A percentile compares a stretch with the other conserved stretches of the same genome.
Evolutionary conservation across 2,797 vertebrate species (phyloP).

Genomic region (Sternarchorhynchus goeldii): DNA sequence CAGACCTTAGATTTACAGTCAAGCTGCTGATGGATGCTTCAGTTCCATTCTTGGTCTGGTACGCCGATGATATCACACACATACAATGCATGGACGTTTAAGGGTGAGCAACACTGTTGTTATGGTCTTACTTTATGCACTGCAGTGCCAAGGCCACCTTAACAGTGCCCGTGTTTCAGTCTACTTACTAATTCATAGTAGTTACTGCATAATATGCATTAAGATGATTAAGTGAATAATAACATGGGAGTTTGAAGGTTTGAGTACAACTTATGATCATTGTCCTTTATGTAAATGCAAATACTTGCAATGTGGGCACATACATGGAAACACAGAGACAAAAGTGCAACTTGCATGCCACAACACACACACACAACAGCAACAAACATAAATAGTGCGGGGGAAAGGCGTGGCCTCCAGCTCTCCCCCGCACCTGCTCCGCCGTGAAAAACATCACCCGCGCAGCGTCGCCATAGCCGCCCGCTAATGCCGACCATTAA

Average conservation of each 20-base stretch:
- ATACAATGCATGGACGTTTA: background rate
- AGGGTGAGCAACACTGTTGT: background rate
- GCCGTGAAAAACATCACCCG: constrained; percentile 26
- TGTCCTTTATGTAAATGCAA: too few species aligned
- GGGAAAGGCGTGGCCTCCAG: background rate
- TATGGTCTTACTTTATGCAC: background rate
- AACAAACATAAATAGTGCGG: background rate
- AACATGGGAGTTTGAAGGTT: too few species aligned
- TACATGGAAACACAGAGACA: too few species aligned
- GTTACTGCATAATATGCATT: too few species aligned
- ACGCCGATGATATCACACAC: constrained; percentile 3
- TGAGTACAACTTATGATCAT: too few species aligned
- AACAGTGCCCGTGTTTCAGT: background rate
- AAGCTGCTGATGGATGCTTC: constrained; percentile 35
- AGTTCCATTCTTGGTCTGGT: background rate
- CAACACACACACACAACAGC: constrained; percentile 15
- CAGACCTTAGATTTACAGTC: constrained; percentile 47
- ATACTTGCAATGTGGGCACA: too few species aligned
- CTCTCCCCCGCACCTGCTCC: constrained; percentile 25
- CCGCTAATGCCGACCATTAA: constrained; percentile 34
- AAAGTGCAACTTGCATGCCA: too few species aligned
- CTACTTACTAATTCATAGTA: too few species aligned
- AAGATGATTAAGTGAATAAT: too few species aligned
- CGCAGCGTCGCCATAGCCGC: constrained; percentile 3
- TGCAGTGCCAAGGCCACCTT: background rate